These are phyloP conservation scores for Callithrix jacchus DNA, from an alignment of 2,113 vertebrate genomes.

Conservation along the genomic window DNA sequence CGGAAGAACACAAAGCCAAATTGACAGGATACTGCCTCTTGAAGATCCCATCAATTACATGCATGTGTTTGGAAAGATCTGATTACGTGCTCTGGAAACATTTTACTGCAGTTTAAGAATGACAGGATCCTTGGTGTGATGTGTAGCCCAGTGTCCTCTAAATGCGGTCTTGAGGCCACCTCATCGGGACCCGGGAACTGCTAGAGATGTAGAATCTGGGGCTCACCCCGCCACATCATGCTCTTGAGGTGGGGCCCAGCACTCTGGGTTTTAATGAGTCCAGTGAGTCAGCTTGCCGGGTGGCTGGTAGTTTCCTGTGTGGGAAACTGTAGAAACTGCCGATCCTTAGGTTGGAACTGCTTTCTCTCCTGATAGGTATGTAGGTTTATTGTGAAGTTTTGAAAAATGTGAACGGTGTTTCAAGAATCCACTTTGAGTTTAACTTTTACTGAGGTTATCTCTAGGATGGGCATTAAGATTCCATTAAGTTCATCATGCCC, in stretches of 20 bases:
- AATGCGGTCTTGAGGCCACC: neutral
- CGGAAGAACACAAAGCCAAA: neutral
- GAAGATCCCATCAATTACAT: neutral
- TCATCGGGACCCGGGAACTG: fast-evolving
- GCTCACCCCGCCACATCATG: fast-evolving
- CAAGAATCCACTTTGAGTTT: neutral
- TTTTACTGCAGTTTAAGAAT: too few relatives aligned
- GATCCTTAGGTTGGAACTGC: too few relatives aligned
- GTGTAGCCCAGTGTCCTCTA: too few relatives aligned
- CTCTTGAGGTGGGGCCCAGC: fast-evolving
- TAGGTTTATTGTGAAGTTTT: neutral
- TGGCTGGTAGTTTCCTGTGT: fast-evolving
- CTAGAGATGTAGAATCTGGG: neutral
- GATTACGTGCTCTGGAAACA: neutral
- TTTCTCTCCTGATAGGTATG: fast-evolving
- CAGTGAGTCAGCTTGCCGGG: neutral
- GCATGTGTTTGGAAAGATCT: neutral
- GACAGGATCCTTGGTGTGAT: neutral
- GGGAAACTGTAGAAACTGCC: neutral
- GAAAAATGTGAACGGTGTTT: neutral
- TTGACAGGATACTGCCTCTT: fast-evolving
- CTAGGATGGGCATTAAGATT: too few relatives aligned
- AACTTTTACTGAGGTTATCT: neutral
- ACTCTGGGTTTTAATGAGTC: neutral
- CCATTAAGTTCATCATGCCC: neutral